These are phyloP conservation scores for Littorina saxatilis DNA, from an alignment of 1,140 invertebrate species.

Conservation along the genomic window DNA sequence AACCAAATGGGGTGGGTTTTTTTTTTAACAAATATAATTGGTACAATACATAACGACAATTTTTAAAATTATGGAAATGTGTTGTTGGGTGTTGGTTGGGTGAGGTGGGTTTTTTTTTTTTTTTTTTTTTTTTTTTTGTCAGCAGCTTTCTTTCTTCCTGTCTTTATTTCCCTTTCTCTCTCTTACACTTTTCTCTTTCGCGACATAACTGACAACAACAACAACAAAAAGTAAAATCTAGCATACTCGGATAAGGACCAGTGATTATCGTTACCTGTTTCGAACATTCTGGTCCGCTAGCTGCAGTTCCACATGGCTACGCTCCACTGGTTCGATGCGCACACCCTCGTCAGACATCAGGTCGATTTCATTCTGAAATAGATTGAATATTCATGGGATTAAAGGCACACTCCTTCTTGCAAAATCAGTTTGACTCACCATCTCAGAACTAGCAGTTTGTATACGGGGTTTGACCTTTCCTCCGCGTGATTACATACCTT, in stretches of 20 bases:
- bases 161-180: too few species aligned
- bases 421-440: not conserved
- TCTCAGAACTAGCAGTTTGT: not conserved
- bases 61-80: too few species aligned
- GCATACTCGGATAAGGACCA: not conserved
- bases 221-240: too few species aligned
- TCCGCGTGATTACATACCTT: not conserved
- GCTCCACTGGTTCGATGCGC: constrained; percentile 28
- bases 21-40: too few species aligned
- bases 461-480: not conserved
- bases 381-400: too few species aligned
- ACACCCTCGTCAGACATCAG: constrained; percentile 35
- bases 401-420: not conserved
- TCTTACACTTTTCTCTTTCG: not conserved
- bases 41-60: too few species aligned
- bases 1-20: not conserved
- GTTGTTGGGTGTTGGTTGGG: too few species aligned
- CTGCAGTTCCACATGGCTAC: constrained; percentile 33
- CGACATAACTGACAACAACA: too few species aligned
- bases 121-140: not conserved
- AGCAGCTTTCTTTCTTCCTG: too few species aligned
- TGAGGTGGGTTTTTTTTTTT: too few species aligned
- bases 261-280: constrained; percentile 8
- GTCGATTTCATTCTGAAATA: constrained; percentile 36
- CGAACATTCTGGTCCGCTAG: constrained; percentile 5